Conservation (phyloP, 1,140 invertebrate species). For the Ostrea edulis region DNA sequence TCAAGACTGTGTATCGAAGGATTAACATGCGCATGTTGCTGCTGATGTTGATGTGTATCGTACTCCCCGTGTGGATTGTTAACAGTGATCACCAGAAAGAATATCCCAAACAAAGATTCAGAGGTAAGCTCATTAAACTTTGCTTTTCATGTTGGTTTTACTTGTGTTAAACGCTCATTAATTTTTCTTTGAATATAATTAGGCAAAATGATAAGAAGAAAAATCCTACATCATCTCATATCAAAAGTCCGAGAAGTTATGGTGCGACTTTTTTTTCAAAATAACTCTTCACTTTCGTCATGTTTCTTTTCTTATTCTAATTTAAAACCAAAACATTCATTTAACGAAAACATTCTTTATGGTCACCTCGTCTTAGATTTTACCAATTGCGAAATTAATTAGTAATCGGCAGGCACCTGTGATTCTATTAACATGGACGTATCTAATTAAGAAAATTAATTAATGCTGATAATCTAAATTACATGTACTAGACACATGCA, state of each 20-base stretch:
- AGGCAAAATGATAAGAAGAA: no score
- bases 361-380: background rate
- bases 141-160: background rate
- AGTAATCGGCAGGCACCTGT: conserved; percentile 1
- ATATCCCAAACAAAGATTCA: background rate
- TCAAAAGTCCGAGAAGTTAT: no score
- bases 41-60: background rate
- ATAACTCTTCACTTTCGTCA: no score
- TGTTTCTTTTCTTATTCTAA: background rate
- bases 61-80: background rate
- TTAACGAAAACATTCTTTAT: background rate
- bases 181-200: background rate
- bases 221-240: no score
- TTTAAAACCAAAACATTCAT: background rate
- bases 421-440: background rate
- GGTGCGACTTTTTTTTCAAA: no score
- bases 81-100: background rate
- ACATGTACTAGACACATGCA: background rate
- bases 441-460: conserved; percentile 1
- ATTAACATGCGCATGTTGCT: conserved; percentile 6
- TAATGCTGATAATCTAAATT: background rate
- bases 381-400: conserved; percentile 14
- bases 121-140: background rate
- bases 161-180: background rate
- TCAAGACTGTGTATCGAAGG: conserved; percentile 11